A percentile compares a stretch with the other conserved stretches of the same genome.
Evolutionary conservation across 1,140 invertebrate species (phyloP).

Genomic region (Gryllus bimaculatus): DNA sequence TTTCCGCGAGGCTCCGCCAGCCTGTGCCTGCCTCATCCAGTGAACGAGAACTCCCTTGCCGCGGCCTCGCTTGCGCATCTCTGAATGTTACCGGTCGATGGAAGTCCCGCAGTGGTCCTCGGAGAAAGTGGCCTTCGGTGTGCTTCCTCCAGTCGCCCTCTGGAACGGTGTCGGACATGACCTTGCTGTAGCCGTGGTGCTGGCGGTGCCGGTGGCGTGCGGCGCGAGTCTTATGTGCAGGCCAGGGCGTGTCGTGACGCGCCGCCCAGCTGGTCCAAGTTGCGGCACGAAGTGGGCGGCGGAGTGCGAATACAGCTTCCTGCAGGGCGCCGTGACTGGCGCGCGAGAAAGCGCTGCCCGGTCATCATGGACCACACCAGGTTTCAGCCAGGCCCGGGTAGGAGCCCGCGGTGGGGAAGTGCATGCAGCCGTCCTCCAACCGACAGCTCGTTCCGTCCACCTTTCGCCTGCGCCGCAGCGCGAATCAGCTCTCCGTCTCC

Average conservation of each 20-base stretch:
- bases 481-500: not conserved
- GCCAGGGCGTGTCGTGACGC: not conserved
- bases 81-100: not conserved
- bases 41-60: not conserved
- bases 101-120: not conserved
- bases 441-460: not conserved
- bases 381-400: not conserved
- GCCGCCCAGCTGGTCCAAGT: not conserved
- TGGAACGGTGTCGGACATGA: not conserved
- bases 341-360: not conserved
- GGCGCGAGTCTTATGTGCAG: not conserved
- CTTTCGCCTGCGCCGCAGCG: not conserved
- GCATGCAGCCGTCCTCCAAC: not conserved
- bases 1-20: too few species aligned
- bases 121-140: not conserved
- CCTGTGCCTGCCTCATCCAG: too few species aligned
- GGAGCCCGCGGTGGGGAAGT: not conserved
- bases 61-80: not conserved
- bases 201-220: not conserved
- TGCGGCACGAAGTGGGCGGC: not conserved
- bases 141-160: not conserved
- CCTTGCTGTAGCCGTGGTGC: not conserved
- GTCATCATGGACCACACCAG: not conserved
- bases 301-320: not conserved
- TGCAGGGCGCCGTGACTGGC: not conserved